These are phyloP conservation scores for Philotrypesis tridentata DNA, from an alignment of 1,140 invertebrate species.

Conservation along the genomic window DNA sequence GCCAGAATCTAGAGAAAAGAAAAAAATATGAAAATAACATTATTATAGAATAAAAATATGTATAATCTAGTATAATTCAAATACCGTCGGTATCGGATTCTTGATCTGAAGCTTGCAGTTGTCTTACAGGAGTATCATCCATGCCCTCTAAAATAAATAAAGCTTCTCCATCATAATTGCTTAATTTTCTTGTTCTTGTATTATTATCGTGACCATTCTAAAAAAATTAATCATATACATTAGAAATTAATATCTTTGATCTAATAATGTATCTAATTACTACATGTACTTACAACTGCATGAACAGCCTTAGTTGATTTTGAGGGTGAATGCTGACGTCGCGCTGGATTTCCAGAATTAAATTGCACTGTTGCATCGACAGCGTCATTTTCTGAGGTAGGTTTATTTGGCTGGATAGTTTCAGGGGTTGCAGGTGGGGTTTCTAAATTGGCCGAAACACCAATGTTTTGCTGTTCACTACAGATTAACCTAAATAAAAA, in stretches of 20 bases:
- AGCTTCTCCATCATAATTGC: slow-evolving; percentile 72
- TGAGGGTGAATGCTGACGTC: background rate
- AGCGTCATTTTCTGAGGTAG: slow-evolving; percentile 54
- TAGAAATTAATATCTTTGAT: background rate
- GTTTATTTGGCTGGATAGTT: slow-evolving; percentile 54
- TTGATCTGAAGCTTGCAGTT: slow-evolving; percentile 66
- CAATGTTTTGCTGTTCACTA: slow-evolving; percentile 54
- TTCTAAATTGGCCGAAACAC: slow-evolving; percentile 56
- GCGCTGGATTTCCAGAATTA: background rate
- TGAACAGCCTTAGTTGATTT: slow-evolving; percentile 9
- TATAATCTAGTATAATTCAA: background rate
- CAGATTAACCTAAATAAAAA: slow-evolving; percentile 62
- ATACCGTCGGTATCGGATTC: slow-evolving; percentile 74
- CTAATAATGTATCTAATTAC: background rate
- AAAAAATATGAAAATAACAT: background rate
- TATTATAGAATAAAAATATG: background rate
- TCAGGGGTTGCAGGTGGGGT: slow-evolving; percentile 58
- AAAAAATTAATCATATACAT: slow-evolving; percentile 28
- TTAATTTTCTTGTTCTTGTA: slow-evolving; percentile 53
- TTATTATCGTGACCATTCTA: slow-evolving; percentile 61
- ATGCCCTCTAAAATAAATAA: slow-evolving; percentile 75
- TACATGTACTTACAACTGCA: slow-evolving; percentile 31
- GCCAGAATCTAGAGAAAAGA: slow-evolving; percentile 63
- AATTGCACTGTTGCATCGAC: slow-evolving; percentile 41
- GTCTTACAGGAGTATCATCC: slow-evolving; percentile 65